Evolutionary conservation across 1,140 invertebrate species (phyloP), one percentile per base, ranked within the genome.

Genomic region (Drosophila ogumai): DNA sequence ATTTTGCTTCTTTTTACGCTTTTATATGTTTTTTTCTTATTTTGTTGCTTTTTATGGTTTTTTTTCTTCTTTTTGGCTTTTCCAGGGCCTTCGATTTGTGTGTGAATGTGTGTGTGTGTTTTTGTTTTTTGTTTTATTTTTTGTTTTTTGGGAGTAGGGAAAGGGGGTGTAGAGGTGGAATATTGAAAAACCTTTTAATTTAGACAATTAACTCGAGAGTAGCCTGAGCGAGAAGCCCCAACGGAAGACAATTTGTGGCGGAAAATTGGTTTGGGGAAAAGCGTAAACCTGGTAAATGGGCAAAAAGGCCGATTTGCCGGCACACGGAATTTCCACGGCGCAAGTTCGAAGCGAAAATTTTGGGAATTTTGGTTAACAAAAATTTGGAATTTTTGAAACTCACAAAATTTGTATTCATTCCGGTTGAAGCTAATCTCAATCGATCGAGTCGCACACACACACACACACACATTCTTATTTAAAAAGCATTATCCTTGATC

Each of bases 191-290:
- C 74, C 60, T 47, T 31, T 17, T 56, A 77, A 77, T 77, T 77
- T 77, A 77, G 74, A 77, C 74, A 77, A 50, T 54, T 68, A 68
- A 55, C 25, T 77, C 74, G 31, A 77, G 55, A 77, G 73, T 76
- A 68, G 64, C 49, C 56, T 77, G n/a, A 40, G 22, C 5, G 12
- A 7, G 25, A 28, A 28, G 22, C 22, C 13, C 12, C 43, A 22
- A 7, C 6, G 9, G 17, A 44, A 5, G 41, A 44, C 4, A 6
- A 28, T 6, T 5, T 28, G 25, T 6, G 25, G 44, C 44, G 44
- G 44, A 25, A 47, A 46, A 25, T 25, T 46, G 13, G 3, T 6
- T 13, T 13, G 4, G 13, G 4, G 13, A 6, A 38, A 49, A 32
- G 44, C 57, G 44, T 44, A 6, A 12, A 64, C n/a, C n/a, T 52